Conservation (phyloP, 2,113 vertebrate species). For the Brachyhypopomus gauderio region DNA sequence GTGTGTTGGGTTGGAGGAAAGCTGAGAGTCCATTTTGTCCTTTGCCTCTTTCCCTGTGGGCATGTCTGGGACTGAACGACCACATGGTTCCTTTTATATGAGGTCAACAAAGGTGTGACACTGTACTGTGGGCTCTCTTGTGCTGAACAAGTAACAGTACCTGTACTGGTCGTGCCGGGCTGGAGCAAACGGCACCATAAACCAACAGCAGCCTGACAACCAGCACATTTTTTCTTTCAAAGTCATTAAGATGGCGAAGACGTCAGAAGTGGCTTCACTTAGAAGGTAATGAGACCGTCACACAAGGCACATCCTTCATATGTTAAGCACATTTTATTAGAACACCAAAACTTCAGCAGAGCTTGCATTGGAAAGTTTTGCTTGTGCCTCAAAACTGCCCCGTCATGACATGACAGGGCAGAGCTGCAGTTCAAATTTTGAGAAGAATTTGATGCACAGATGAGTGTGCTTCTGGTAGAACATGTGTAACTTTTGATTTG, state of each 20-base stretch:
- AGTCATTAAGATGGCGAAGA: background rate
- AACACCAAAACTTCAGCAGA: constrained; percentile 1
- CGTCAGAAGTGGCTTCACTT: too few relatives aligned
- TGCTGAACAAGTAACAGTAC: constrained; percentile 31
- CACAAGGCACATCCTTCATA: background rate
- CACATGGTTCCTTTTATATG: constrained; percentile 48
- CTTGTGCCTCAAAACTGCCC: constrained; percentile 11
- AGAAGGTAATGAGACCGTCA: background rate
- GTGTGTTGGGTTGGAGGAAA: constrained; percentile 15
- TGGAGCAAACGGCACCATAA: background rate
- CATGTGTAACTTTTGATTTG: constrained; percentile 38
- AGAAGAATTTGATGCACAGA: constrained; percentile 32
- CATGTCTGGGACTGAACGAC: constrained; percentile 49
- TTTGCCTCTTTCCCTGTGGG: constrained; percentile 40
- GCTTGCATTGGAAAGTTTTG: background rate
- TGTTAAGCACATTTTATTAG: background rate
- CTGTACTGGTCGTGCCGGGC: background rate
- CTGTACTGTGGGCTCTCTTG: constrained; percentile 49
- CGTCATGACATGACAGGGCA: background rate
- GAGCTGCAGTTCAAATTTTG: constrained; percentile 11
- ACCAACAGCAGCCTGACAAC: constrained; percentile 7
- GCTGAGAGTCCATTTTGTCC: constrained; percentile 16
- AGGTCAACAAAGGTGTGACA: constrained; percentile 56
- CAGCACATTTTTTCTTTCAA: background rate
- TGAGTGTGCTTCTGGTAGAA: constrained; percentile 3